Conservation (phyloP, 2,888 invertebrate genomes). For the Itoplectis maculator region DNA sequence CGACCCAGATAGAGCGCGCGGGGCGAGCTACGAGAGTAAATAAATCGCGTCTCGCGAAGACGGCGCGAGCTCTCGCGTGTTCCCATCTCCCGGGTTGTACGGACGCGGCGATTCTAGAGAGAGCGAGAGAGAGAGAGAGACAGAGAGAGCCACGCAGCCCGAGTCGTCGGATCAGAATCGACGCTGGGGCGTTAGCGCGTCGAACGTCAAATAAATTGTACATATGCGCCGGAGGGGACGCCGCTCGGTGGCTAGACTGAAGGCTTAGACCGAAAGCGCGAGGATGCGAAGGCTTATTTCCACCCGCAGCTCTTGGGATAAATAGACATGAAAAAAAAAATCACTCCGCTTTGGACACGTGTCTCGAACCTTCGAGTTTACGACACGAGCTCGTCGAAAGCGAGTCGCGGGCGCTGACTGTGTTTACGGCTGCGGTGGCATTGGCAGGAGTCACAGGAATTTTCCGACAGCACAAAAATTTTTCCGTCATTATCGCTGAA, state of each 20-base stretch:
- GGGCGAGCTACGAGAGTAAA: slow-evolving; percentile 53
- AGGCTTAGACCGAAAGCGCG: no score
- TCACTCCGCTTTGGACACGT: slow-evolving; percentile 2
- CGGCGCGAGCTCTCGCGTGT: slow-evolving; percentile 18
- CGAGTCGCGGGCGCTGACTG: no score
- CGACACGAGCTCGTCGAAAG: slow-evolving; percentile 2
- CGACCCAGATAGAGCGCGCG: slow-evolving; percentile 50
- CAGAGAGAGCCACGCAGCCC: no score
- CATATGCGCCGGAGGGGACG: neutral
- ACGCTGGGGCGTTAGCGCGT: slow-evolving; percentile 23
- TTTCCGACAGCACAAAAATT: no score
- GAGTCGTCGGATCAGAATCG: slow-evolving; percentile 29
- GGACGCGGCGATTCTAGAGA: neutral
- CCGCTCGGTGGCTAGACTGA: neutral
- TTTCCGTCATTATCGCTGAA: neutral
- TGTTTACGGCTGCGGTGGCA: no score
- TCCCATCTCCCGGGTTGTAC: neutral
- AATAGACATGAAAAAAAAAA: neutral
- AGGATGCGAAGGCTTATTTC: slow-evolving; percentile 1
- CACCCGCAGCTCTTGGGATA: neutral
- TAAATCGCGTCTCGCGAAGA: slow-evolving; percentile 52
- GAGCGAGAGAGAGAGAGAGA: neutral
- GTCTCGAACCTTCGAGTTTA: slow-evolving; percentile 1
- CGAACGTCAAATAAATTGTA: slow-evolving; percentile 41
- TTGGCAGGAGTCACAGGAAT: neutral